These are phyloP conservation scores for Stichopus chloronotus DNA, from an alignment of 35 echinoderm and acorn worm genomes.

Conservation along the genomic window DNA sequence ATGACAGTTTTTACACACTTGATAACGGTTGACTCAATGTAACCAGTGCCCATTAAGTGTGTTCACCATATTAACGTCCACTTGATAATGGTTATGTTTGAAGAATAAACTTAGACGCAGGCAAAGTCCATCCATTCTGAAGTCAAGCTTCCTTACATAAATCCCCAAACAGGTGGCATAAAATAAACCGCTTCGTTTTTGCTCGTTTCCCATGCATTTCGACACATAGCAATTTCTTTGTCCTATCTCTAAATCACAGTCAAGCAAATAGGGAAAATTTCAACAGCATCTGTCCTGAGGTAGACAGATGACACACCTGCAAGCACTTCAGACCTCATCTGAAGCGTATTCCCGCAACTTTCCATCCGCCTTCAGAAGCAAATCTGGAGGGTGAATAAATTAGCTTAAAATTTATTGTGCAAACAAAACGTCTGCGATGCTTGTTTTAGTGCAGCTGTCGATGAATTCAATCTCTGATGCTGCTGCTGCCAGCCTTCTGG, in stretches of 20 bases:
- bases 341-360: neutral
- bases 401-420: conserved; percentile 45
- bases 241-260: conserved; percentile 47
- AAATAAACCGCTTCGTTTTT: conserved; percentile 30
- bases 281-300: conserved; percentile 13
- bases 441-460: conserved; percentile 28
- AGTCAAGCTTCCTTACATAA: conserved; percentile 12
- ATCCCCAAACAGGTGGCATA: conserved; percentile 28
- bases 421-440: conserved; percentile 14
- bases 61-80: conserved; percentile 27
- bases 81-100: conserved; percentile 21
- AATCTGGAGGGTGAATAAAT: conserved; percentile 49
- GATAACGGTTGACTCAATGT: neutral
- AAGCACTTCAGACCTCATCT: conserved; percentile 13
- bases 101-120: conserved; percentile 51
- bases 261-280: conserved; percentile 27
- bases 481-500: neutral
- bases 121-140: conserved; percentile 38
- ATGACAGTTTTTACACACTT: conserved; percentile 35
- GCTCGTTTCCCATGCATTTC: neutral
- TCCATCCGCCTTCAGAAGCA: conserved; percentile 50
- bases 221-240: neutral
- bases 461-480: neutral
- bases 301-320: conserved; percentile 29
- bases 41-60: conserved; percentile 37